Percentiles rank a stretch among this genome's conserved stretches.
Conservation (phyloP, 2,113 vertebrate genomes). For the Kryptolebias marmoratus region DNA sequence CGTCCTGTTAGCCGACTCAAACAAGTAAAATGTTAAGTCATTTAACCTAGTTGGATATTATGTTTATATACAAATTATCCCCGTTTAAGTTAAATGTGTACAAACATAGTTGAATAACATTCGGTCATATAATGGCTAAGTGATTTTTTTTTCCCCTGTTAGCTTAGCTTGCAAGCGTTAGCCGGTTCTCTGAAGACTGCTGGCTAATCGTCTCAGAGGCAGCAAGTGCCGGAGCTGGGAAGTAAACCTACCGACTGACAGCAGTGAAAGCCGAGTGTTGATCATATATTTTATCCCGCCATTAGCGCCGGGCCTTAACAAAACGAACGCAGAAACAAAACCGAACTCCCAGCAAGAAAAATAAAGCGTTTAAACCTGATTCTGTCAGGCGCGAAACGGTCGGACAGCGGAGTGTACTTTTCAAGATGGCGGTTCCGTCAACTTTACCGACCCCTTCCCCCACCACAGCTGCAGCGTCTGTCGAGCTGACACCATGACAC, state of each 20-base stretch:
- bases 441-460: conserved; percentile 82
- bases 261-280: conserved; percentile 63
- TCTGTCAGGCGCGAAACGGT: conserved; percentile 80
- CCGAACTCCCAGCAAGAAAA: conserved; percentile 30
- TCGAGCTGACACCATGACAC: conserved; percentile 24
- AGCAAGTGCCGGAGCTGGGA: conserved; percentile 25
- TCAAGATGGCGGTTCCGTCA: conserved; percentile 85
- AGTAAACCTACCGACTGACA: conserved; percentile 80
- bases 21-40: neutral
- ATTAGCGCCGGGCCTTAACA: conserved; percentile 43
- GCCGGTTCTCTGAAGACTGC: conserved; percentile 61
- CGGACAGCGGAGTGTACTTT: conserved; percentile 77
- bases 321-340: conserved; percentile 36
- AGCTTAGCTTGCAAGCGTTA: conserved; percentile 57
- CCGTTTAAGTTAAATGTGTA: neutral
- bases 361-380: conserved; percentile 76
- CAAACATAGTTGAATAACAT: conserved; percentile 17
- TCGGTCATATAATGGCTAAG: conserved; percentile 38
- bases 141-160: conserved; percentile 14
- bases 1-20: neutral
- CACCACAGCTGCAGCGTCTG: conserved; percentile 66
- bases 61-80: neutral
- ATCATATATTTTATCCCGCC: conserved; percentile 71
- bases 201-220: conserved; percentile 68
- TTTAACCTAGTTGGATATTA: neutral